Conservation (phyloP, 2,113 vertebrate genomes). For the Chaenocephalus aceratus region DNA sequence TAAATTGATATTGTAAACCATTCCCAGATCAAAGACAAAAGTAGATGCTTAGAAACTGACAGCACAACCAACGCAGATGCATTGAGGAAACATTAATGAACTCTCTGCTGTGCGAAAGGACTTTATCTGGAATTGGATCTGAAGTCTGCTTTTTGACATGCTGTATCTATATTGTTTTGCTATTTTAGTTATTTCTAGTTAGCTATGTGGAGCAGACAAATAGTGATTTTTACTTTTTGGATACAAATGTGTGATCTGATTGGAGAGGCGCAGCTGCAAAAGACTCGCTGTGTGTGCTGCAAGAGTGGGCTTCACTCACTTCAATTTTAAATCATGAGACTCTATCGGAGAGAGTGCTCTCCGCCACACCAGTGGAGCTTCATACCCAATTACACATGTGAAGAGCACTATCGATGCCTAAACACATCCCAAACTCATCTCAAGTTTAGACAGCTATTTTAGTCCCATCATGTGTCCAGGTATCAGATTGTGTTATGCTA, state of each 20-base stretch:
- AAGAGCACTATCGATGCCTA: neutral
- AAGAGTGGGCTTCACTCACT: neutral
- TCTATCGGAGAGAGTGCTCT: neutral
- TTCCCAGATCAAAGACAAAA: conserved; percentile 57
- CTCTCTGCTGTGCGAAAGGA: conserved; percentile 19
- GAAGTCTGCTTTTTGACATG: conserved; percentile 12
- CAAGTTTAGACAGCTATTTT: conserved; percentile 33
- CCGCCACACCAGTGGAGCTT: neutral
- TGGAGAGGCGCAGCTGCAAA: conserved; percentile 29
- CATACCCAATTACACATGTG: conserved; percentile 21
- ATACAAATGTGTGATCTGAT: conserved; percentile 21
- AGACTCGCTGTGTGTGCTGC: neutral
- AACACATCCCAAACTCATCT: conserved; percentile 16
- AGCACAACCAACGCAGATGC: conserved; percentile 8
- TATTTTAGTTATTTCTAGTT: neutral
- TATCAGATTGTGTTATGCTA: conserved; percentile 42
- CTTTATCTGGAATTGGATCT: conserved; percentile 24
- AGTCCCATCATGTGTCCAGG: conserved; percentile 29
- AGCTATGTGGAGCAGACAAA: conserved; percentile 10
- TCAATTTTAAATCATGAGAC: neutral
- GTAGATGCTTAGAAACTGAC: conserved; percentile 17
- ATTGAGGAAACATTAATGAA: conserved; percentile 28
- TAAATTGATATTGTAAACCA: conserved; percentile 55
- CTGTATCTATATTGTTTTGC: too few relatives aligned
- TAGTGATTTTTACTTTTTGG: neutral